phyloP scores from a whole-genome alignment of 1,140 invertebrate genomes.

The Heliconius melpomene region DNA sequence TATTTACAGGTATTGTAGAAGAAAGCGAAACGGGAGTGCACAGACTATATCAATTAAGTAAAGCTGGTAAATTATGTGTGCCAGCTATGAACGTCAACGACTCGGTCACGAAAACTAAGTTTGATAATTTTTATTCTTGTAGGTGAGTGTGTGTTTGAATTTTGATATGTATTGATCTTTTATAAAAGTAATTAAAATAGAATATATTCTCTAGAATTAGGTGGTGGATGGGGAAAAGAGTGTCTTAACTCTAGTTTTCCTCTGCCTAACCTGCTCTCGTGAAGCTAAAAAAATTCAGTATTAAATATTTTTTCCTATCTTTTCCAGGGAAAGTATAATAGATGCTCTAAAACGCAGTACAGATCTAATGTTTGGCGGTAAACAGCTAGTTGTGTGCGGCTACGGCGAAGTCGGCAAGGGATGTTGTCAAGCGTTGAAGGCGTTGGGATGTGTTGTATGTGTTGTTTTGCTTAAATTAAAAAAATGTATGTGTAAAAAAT shows the following conservation, averaged over 20 bases:
- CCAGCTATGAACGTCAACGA: slow-evolving; percentile 99
- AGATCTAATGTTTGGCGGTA: slow-evolving; percentile 99
- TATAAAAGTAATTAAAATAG: no score
- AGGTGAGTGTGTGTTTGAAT: slow-evolving; percentile 84
- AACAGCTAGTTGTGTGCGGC: slow-evolving; percentile 97
- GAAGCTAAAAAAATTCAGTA: background rate
- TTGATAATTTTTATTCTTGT: slow-evolving; percentile 97
- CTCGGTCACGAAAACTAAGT: slow-evolving; percentile 99
- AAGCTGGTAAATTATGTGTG: slow-evolving; percentile 96
- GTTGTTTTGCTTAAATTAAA: background rate
- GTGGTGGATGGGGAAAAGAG: no score
- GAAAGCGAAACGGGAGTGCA: slow-evolving; percentile 99
- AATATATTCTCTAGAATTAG: no score
- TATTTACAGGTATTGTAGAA: slow-evolving; percentile 93
- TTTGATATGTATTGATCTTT: no score
- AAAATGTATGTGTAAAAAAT: no score
- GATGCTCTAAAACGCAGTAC: slow-evolving; percentile 93
- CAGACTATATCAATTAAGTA: slow-evolving; percentile 96
- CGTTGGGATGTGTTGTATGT: slow-evolving; percentile 92
- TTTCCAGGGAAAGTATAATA: slow-evolving; percentile 83
- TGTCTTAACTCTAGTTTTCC: no score
- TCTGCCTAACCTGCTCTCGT: background rate
- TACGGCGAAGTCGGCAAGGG: slow-evolving; percentile 99
- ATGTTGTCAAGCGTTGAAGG: slow-evolving; percentile 96
- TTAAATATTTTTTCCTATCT: slow-evolving; percentile 18